These are phyloP conservation scores for Ferdinandea cuprea DNA, from an alignment of 2,888 invertebrate species.

Conservation along the genomic window DNA sequence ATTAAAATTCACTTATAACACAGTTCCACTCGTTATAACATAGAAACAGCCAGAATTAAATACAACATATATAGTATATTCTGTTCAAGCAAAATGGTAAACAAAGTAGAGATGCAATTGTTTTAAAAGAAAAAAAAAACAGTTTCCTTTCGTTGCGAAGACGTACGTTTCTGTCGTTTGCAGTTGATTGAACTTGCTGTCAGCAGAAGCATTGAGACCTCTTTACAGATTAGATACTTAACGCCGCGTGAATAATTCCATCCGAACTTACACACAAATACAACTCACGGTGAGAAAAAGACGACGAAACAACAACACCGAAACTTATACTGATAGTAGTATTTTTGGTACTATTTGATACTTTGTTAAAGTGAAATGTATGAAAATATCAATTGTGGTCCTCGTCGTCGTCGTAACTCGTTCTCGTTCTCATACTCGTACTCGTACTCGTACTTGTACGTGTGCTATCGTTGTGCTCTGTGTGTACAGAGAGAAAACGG, in stretches of 20 bases:
- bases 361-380: constrained; percentile 25
- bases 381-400: too few species aligned
- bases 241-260: constrained; percentile 64
- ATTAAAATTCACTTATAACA: constrained; percentile 23
- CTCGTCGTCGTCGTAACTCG: neutral
- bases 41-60: neutral
- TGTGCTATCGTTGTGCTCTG: constrained; percentile 22
- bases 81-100: constrained; percentile 65
- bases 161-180: constrained; percentile 34
- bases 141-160: neutral
- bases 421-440: neutral
- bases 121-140: constrained; percentile 5
- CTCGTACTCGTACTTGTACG: neutral
- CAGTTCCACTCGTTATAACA: constrained; percentile 6
- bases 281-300: constrained; percentile 3
- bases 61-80: constrained; percentile 26
- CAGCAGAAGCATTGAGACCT: constrained; percentile 53
- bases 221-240: constrained; percentile 66
- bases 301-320: constrained; percentile 1
- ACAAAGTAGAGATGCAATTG: constrained; percentile 16
- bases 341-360: constrained; percentile 36
- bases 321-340: constrained; percentile 2
- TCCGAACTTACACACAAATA: constrained; percentile 27
- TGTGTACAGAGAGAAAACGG: constrained; percentile 61
- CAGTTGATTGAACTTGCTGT: constrained; percentile 67